Conservation (phyloP, 2,797 vertebrate species). For the Chiroxiphia lanceolata region DNA sequence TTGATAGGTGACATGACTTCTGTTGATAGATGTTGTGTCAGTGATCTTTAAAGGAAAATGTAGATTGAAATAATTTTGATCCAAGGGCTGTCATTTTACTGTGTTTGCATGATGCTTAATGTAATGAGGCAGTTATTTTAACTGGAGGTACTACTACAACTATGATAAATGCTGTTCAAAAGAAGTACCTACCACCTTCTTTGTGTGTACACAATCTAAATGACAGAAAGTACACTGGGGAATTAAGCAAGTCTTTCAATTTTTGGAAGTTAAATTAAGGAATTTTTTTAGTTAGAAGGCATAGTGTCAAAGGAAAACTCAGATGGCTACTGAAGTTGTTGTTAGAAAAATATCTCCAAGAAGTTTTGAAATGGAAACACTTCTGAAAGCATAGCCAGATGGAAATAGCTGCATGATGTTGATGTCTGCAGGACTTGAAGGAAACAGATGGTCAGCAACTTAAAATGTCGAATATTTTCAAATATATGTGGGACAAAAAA, state of each 20-base stretch:
- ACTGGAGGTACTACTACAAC: neutral
- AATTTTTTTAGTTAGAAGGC: neutral
- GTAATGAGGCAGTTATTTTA: neutral
- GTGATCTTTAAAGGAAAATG: neutral
- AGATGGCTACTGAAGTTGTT: neutral
- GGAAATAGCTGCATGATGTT: neutral
- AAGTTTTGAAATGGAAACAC: neutral
- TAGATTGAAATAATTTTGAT: neutral
- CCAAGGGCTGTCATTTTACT: neutral
- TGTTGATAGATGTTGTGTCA: neutral
- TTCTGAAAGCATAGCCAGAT: neutral
- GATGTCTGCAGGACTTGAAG: constrained; percentile 2
- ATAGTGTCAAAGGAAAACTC: neutral
- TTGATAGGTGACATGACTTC: neutral
- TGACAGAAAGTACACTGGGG: neutral
- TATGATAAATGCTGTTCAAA: neutral
- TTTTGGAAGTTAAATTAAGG: neutral
- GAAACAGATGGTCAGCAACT: constrained; percentile 7
- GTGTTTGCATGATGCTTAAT: neutral
- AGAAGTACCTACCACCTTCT: neutral
- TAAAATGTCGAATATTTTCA: neutral
- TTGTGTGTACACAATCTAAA: neutral
- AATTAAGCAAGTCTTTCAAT: neutral
- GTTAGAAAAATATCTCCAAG: neutral
- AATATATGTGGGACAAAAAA: neutral